Conservation (phyloP, 2,113 vertebrate genomes). For the Phalacrocorax brasilianus region DNA sequence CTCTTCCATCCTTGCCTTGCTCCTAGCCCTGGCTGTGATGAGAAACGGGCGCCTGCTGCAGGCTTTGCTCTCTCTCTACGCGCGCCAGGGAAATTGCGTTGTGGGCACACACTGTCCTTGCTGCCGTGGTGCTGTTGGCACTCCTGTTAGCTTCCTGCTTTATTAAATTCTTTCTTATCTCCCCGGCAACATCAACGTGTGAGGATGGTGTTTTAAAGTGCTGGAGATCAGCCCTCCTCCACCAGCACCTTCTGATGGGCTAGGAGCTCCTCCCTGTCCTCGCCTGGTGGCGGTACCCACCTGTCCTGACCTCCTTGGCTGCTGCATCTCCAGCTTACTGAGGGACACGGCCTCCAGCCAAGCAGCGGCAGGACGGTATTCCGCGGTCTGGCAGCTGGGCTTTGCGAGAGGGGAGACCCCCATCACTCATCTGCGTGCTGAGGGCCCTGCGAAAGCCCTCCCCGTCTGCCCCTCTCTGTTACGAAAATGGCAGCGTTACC, state of each 20-base stretch:
- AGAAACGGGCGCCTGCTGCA: rapidly evolving
- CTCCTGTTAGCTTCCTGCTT: neutral
- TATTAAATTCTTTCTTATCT: neutral
- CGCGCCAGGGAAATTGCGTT: neutral
- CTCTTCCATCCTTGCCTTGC: neutral
- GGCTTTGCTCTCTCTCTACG: neutral
- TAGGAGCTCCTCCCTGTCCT: neutral
- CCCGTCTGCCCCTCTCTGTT: neutral
- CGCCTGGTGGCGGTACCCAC: neutral
- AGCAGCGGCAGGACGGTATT: rapidly evolving
- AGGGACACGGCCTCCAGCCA: neutral
- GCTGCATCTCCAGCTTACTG: neutral
- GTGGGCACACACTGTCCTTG: neutral
- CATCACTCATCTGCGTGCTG: rapidly evolving
- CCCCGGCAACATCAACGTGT: neutral
- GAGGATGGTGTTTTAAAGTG: neutral
- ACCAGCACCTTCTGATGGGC: neutral
- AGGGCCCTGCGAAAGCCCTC: neutral
- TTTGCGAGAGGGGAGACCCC: neutral
- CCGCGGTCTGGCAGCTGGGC: neutral
- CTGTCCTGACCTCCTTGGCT: neutral
- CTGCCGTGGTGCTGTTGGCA: neutral
- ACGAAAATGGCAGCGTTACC: neutral
- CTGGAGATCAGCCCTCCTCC: neutral
- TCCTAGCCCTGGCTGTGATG: neutral